Evolutionary conservation across 2,797 vertebrate species (phyloP).

Genomic region (Periparus ater): DNA sequence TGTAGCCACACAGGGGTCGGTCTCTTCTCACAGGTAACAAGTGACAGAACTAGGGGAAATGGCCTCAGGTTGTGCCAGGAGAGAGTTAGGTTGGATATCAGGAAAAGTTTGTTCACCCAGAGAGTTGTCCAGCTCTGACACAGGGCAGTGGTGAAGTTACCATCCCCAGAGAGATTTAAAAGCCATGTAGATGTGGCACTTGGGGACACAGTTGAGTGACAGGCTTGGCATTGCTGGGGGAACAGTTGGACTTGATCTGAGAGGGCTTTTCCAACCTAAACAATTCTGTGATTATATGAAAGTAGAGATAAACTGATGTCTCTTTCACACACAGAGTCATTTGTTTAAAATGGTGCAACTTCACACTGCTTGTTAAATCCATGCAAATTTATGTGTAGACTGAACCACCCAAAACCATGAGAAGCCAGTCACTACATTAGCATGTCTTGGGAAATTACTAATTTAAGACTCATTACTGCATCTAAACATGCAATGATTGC

Average conservation of each 20-base stretch:
- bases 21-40: neutral
- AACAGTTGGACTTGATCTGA: neutral
- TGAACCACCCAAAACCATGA: slow-evolving; percentile 4
- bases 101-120: neutral
- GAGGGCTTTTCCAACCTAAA: neutral
- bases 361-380: neutral
- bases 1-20: accelerated
- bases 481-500: slow-evolving; percentile 56
- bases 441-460: neutral
- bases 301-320: neutral
- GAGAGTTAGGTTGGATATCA: neutral
- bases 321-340: neutral
- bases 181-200: neutral
- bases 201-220: neutral
- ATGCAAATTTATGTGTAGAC: neutral
- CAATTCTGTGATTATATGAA: neutral
- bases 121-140: neutral
- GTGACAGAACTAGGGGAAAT: neutral
- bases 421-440: neutral
- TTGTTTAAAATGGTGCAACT: neutral
- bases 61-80: neutral
- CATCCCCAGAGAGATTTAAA: neutral
- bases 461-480: slow-evolving; percentile 42
- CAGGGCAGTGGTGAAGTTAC: neutral
- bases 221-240: neutral